These are phyloP conservation scores for Tetrapedia diversipes DNA, from an alignment of 2,888 invertebrate species.

Conservation along the genomic window DNA sequence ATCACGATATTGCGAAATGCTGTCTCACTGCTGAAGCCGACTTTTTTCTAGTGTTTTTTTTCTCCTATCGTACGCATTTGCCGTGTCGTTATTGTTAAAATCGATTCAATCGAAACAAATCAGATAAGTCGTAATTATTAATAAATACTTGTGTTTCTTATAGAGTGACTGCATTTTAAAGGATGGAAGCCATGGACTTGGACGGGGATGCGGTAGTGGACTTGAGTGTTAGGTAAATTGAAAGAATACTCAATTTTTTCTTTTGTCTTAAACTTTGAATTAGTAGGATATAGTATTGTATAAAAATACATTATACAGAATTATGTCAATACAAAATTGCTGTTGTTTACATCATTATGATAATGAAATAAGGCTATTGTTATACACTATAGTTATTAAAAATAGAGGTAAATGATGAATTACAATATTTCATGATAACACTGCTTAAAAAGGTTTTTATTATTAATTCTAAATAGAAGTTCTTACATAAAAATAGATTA, in stretches of 20 bases:
- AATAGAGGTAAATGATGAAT: slow-evolving; percentile 9
- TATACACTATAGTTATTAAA: slow-evolving; percentile 33
- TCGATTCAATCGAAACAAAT: slow-evolving; percentile 38
- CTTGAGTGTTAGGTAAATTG: slow-evolving; percentile 91
- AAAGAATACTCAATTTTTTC: not conserved
- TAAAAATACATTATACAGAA: not conserved
- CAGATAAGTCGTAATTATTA: slow-evolving; percentile 36
- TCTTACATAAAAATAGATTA: slow-evolving; percentile 25
- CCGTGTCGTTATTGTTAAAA: slow-evolving; percentile 44
- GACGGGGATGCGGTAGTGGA: slow-evolving; percentile 94
- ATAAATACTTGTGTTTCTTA: slow-evolving; percentile 51
- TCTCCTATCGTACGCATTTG: slow-evolving; percentile 1
- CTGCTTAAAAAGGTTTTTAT: slow-evolving; percentile 36
- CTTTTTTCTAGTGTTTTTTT: slow-evolving; percentile 31
- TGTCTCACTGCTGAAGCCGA: slow-evolving; percentile 4
- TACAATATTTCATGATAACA: slow-evolving; percentile 53
- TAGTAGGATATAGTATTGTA: not conserved
- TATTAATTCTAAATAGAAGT: slow-evolving; percentile 13
- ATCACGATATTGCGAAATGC: slow-evolving; percentile 44
- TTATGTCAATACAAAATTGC: slow-evolving; percentile 17
- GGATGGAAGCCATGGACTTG: slow-evolving; percentile 91
- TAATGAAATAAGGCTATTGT: slow-evolving; percentile 45
- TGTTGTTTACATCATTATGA: slow-evolving; percentile 41
- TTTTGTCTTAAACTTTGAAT: not conserved
- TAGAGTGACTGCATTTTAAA: slow-evolving; percentile 63